Base-by-base conservation (phyloP, 2,113 vertebrate species). In the Calidris pygmaea region DNA sequence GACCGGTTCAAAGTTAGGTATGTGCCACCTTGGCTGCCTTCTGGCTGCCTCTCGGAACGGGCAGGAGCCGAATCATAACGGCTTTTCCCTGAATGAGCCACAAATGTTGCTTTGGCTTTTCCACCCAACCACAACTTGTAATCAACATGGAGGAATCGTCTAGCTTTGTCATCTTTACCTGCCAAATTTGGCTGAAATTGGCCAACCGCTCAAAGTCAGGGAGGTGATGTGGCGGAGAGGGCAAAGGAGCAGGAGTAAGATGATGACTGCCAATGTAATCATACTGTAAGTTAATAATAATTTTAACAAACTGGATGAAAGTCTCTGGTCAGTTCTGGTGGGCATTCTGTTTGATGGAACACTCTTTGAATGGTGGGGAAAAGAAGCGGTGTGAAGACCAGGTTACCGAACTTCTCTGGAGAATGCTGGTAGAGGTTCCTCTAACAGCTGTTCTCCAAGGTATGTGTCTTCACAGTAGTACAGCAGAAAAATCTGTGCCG, bases 281-380 rank as follows among this genome's bases (percentile, higher is more conserved):
- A 6, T 21, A 47, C 47, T 47, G 7, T 53, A 53, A 10, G 1
- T 30, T 70, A 43, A 62, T 78, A 63, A 68, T 78, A 73, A 68
- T 52, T 74, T 47, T 59, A n/a, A 80, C 24, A 62, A 52, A 67
- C 19, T 30, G 15, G 21, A 9, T 67, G 19, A 32, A 90, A 34
- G 58, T 48, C 37, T 27, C 26, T 30, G 24, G 13, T 56, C 34
- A 75, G 13, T 60, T 86, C 50, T 56, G 34, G 14, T 58, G 23
- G 6, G 32, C 32, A 5, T 48, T 35, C 66, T 87, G 12, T 60
- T 75, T 12, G 26, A 4, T 66, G 68, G 71, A 68, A 22, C 19
- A 15, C 45, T 59, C 30, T 22, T 0, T 43, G 26, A 37, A 2
- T 43, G 23, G 19, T 1, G 2, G 32, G 26, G 47, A 56, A 34